Conservation (phyloP, 1,140 invertebrate genomes). For the Babylonia areolata region DNA sequence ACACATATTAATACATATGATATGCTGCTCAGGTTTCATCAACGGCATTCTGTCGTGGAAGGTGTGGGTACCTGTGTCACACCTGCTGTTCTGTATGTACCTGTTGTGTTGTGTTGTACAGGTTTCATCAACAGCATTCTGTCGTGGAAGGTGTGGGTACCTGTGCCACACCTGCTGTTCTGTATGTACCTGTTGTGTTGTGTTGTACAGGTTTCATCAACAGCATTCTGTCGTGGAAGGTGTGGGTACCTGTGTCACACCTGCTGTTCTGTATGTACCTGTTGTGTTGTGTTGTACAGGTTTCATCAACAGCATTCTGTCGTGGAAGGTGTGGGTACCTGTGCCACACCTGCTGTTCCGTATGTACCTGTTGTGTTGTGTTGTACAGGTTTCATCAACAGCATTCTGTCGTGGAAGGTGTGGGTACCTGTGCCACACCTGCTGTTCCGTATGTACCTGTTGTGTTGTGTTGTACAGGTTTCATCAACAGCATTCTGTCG, state of each 20-base stretch:
- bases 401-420: conserved; percentile 82
- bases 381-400: conserved; percentile 78
- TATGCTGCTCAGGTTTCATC: conserved; percentile 75
- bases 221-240: conserved; percentile 85
- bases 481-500: conserved; percentile 84
- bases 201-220: conserved; percentile 77
- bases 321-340: conserved; percentile 86
- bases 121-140: conserved; percentile 83
- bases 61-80: conserved; percentile 86
- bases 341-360: conserved; percentile 92
- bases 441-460: conserved; percentile 12
- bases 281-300: conserved; percentile 80
- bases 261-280: conserved; percentile 94
- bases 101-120: conserved; percentile 83
- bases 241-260: conserved; percentile 87
- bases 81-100: conserved; percentile 92
- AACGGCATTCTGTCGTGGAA: conserved; percentile 86
- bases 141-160: conserved; percentile 86
- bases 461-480: no score
- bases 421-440: background rate
- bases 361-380: conserved; percentile 88
- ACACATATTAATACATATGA: no score
- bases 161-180: conserved; percentile 90
- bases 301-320: conserved; percentile 83
- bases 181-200: conserved; percentile 91